Percentiles rank a stretch among this genome's conserved stretches.
phyloP scores from a whole-genome alignment of 2,113 vertebrate genomes.

The Otis tarda region DNA sequence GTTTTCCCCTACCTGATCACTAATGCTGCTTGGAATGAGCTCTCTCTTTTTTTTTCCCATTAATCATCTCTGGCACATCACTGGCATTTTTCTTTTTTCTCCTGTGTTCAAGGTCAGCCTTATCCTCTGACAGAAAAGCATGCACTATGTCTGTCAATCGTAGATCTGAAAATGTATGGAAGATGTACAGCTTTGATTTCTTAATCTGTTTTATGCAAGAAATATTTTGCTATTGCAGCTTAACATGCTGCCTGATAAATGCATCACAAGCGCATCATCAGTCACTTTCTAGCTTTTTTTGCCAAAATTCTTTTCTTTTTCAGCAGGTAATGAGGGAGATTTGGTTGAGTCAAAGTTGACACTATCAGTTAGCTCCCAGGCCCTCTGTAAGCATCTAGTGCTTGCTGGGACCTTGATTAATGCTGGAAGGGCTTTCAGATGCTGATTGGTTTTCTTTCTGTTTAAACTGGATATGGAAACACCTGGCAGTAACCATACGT shows the following conservation, averaged over 20 bases:
- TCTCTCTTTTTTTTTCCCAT: background rate
- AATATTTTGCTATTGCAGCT: background rate
- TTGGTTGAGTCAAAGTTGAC: background rate
- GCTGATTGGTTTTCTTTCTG: background rate
- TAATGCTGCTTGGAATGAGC: background rate
- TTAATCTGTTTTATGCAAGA: conserved; percentile 23
- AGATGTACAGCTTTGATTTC: conserved; percentile 26
- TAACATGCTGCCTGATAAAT: background rate
- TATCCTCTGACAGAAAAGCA: conserved; percentile 1
- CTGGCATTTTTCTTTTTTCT: background rate
- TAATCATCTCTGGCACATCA: background rate
- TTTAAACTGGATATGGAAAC: background rate
- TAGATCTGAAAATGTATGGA: conserved; percentile 30
- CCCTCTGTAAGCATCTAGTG: background rate
- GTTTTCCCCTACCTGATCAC: background rate
- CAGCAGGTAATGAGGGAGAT: background rate
- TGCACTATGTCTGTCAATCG: conserved; percentile 9
- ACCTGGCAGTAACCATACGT: background rate
- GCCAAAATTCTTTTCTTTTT: background rate
- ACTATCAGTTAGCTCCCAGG: background rate
- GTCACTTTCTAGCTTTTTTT: background rate
- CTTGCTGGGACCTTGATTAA: background rate
- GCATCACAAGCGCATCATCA: background rate
- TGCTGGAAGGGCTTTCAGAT: background rate
- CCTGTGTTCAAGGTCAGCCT: conserved; percentile 18